Percentiles rank a stretch among this genome's conserved stretches.
Evolutionary conservation across 2,113 vertebrate genomes (phyloP).

Genomic region (Nibea coibor): DNA sequence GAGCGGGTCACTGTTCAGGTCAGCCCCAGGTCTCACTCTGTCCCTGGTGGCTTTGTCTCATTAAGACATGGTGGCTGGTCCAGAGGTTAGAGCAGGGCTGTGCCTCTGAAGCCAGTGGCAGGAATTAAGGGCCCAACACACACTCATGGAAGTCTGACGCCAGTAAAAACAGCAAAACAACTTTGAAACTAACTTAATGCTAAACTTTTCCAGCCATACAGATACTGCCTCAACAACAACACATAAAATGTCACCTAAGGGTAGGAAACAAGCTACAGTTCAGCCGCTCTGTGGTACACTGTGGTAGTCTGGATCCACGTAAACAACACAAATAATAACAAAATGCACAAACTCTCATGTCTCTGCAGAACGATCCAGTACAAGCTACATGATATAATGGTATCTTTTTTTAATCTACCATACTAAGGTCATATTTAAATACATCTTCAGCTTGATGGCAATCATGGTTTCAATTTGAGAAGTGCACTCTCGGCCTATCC

Average conservation of each 20-base stretch:
- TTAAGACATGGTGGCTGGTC: conserved; percentile 15
- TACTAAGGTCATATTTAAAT: too few relatives aligned
- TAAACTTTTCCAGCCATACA: background rate
- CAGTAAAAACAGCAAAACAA: background rate
- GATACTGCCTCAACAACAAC: fast-evolving
- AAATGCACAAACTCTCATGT: background rate
- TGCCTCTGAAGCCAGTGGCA: background rate
- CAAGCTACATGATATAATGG: too few relatives aligned
- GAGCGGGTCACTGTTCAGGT: conserved; percentile 20
- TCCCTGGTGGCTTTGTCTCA: conserved; percentile 23
- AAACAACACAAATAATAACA: too few relatives aligned
- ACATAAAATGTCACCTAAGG: background rate
- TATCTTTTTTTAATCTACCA: too few relatives aligned
- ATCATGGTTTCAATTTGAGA: too few relatives aligned
- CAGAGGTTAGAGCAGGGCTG: background rate
- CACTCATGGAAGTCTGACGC: background rate
- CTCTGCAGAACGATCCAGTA: background rate
- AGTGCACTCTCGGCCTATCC: too few relatives aligned
- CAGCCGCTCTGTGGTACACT: background rate
- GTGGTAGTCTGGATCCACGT: background rate
- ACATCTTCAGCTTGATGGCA: too few relatives aligned
- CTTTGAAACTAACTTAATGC: background rate
- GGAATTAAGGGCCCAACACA: background rate
- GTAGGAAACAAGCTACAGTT: background rate
- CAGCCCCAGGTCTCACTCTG: conserved; percentile 10